Evolutionary conservation across 2,113 vertebrate species (phyloP).

Genomic region (Pithys albifrons): DNA sequence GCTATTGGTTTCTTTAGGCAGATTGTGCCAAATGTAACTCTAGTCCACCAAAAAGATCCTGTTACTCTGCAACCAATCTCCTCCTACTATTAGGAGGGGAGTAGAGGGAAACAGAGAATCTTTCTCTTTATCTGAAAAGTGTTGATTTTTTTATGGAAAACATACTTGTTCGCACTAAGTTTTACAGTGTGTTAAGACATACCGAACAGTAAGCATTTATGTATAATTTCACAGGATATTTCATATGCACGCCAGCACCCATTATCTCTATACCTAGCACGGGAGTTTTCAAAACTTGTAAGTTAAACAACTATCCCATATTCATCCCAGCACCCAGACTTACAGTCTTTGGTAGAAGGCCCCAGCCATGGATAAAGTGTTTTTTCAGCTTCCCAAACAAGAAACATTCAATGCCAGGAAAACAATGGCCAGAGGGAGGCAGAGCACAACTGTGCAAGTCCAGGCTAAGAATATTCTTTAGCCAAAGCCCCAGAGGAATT

Average conservation of each 20-base stretch:
- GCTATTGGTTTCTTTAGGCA: not conserved
- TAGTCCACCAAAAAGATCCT: constrained; percentile 1
- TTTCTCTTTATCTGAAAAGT: constrained; percentile 57
- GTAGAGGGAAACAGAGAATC: constrained; percentile 49
- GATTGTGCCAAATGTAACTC: constrained; percentile 49
- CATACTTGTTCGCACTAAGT: constrained; percentile 2
- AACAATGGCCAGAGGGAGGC: not conserved
- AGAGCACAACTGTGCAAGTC: not conserved
- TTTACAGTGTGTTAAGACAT: constrained; percentile 53
- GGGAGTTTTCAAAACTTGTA: not conserved
- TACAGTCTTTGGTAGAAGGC: not conserved
- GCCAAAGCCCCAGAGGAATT: not conserved
- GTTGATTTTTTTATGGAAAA: constrained; percentile 61
- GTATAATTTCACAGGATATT: constrained; percentile 52
- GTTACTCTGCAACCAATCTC: constrained; percentile 51
- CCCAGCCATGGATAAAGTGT: not conserved
- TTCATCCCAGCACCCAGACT: not conserved
- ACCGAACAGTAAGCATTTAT: constrained; percentile 45
- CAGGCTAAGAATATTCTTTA: not conserved
- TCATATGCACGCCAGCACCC: constrained; percentile 22
- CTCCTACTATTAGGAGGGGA: constrained; percentile 45
- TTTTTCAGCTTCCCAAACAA: not conserved
- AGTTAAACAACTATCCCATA: not conserved
- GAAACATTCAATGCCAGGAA: not conserved
- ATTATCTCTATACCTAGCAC: not conserved